Percentiles rank a stretch among this genome's conserved stretches.
Evolutionary conservation across 2,113 vertebrate genomes (phyloP).

Genomic region (Cromileptes altivelis): DNA sequence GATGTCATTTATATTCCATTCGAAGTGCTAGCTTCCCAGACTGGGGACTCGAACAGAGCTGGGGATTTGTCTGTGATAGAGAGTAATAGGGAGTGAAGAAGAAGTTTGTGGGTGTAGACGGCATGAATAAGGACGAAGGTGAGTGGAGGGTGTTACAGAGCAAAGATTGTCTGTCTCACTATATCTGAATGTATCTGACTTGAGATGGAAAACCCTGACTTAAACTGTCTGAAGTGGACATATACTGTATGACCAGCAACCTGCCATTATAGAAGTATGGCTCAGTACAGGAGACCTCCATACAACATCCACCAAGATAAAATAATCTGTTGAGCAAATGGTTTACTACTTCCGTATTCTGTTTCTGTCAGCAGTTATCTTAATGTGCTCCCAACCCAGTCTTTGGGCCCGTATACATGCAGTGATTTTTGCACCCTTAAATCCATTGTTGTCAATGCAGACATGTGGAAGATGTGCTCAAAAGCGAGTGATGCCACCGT

Average conservation of each 20-base stretch:
- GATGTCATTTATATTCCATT: slow-evolving; percentile 85
- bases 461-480: no score
- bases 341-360: background rate
- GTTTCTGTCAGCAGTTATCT: background rate
- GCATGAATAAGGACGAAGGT: slow-evolving; percentile 20
- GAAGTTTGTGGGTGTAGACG: slow-evolving; percentile 39
- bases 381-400: background rate
- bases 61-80: slow-evolving; percentile 74
- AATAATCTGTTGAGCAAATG: background rate
- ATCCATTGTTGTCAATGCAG: no score
- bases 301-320: background rate
- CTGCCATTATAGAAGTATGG: background rate
- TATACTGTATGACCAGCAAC: background rate
- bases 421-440: no score
- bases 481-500: no score
- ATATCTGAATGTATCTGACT: background rate
- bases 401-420: background rate
- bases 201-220: background rate
- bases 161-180: slow-evolving; percentile 1
- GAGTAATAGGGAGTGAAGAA: slow-evolving; percentile 42
- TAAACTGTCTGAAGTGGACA: background rate
- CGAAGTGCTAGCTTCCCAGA: slow-evolving; percentile 70
- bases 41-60: slow-evolving; percentile 62
- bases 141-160: slow-evolving; percentile 20
- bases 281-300: background rate